phyloP scores from a whole-genome alignment of 2,888 invertebrate genomes.

The Agonopterix heracliana region DNA sequence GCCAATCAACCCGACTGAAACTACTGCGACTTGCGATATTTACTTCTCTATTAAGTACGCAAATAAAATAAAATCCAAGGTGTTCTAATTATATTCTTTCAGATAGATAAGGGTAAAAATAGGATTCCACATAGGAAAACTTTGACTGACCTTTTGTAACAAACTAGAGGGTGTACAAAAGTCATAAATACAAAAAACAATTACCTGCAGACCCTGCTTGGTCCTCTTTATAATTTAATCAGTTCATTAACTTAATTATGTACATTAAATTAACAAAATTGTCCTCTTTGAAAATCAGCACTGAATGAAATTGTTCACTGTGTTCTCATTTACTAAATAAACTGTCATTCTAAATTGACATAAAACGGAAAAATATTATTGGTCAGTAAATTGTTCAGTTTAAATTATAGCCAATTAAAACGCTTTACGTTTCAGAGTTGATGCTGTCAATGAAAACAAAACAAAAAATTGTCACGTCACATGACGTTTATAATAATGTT shows the following conservation, averaged over 20 bases:
- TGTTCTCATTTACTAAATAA: not conserved
- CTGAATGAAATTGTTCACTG: not conserved
- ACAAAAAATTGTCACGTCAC: too few species aligned
- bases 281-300: conserved; percentile 7
- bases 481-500: too few species aligned
- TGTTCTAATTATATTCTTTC: conserved; percentile 10
- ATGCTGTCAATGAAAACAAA: too few species aligned
- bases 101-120: conserved; percentile 5
- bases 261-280: conserved; percentile 22
- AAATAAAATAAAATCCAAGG: not conserved
- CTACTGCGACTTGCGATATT: too few species aligned
- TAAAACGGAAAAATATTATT: too few species aligned
- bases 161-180: not conserved
- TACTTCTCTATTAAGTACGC: too few species aligned
- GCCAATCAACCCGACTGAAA: too few species aligned
- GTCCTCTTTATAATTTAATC: conserved; percentile 18
- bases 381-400: too few species aligned
- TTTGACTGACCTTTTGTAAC: not conserved
- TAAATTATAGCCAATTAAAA: too few species aligned
- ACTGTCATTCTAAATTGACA: too few species aligned
- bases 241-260: conserved; percentile 37
- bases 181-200: not conserved
- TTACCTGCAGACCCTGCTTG: conserved; percentile 21
- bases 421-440: too few species aligned
- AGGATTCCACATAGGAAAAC: not conserved